Evolutionary conservation across 2,888 invertebrate species (phyloP).

Genomic region (Habroteleia sp.): DNA sequence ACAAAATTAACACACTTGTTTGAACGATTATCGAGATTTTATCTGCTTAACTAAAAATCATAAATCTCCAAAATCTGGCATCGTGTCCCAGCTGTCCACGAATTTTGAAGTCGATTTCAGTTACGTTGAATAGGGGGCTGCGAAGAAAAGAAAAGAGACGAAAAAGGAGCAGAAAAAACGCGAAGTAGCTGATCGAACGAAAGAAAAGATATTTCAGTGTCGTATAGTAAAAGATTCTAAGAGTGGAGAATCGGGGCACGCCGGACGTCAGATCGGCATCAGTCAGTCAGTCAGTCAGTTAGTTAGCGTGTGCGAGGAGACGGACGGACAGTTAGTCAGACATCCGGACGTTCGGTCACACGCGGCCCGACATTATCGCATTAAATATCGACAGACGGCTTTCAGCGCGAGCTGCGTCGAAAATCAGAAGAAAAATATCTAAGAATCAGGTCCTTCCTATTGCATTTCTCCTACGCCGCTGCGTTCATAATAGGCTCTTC

Average conservation of each 20-base stretch:
- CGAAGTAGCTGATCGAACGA: slow-evolving; percentile 7
- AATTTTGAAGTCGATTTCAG: slow-evolving; percentile 24
- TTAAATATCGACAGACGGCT: slow-evolving; percentile 78
- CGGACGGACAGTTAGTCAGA: slow-evolving; percentile 68
- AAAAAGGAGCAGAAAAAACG: slow-evolving; percentile 5
- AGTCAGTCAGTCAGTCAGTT: slow-evolving; percentile 71
- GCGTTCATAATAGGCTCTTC: slow-evolving; percentile 77
- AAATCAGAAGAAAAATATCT: slow-evolving; percentile 73
- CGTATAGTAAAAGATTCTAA: slow-evolving; percentile 16
- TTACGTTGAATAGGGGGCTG: slow-evolving; percentile 1
- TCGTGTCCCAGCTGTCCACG: slow-evolving; percentile 17
- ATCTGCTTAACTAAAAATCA: slow-evolving; percentile 17
- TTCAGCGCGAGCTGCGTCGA: slow-evolving; percentile 71
- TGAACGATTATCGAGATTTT: slow-evolving; percentile 4
- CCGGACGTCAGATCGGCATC: slow-evolving; percentile 70
- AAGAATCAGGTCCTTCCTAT: slow-evolving; percentile 49
- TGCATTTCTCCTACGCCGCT: slow-evolving; percentile 71
- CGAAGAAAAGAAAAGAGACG: not conserved
- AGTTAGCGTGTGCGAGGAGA: slow-evolving; percentile 66
- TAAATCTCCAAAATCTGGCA: slow-evolving; percentile 12
- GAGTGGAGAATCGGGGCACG: slow-evolving; percentile 52
- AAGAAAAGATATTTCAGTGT: slow-evolving; percentile 23
- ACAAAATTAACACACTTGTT: slow-evolving; percentile 25
- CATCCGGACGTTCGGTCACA: slow-evolving; percentile 72
- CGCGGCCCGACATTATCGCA: slow-evolving; percentile 79